These are phyloP conservation scores for Tyto alba DNA, from an alignment of 2,113 vertebrate species.

Conservation along the genomic window DNA sequence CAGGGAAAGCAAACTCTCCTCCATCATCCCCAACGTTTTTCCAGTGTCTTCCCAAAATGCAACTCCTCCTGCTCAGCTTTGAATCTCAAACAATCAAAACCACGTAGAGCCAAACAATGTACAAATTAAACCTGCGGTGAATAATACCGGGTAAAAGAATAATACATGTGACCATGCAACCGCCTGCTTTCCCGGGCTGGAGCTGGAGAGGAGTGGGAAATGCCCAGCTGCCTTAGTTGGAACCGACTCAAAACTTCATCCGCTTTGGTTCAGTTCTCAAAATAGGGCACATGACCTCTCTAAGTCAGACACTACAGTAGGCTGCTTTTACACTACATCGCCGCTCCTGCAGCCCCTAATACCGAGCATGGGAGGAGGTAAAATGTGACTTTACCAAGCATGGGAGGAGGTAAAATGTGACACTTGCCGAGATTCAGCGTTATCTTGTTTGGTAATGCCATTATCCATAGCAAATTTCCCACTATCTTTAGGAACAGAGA, in stretches of 20 bases:
- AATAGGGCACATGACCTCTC: slow-evolving; percentile 67
- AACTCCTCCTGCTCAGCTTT: neutral
- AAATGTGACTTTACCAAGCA: neutral
- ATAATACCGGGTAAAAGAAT: slow-evolving; percentile 7
- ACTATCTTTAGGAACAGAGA: slow-evolving; percentile 62
- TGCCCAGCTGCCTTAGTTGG: slow-evolving; percentile 70
- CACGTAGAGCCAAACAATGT: neutral
- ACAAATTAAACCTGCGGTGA: neutral
- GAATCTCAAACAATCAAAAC: neutral
- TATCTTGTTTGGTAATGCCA: slow-evolving; percentile 42
- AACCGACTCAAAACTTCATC: slow-evolving; percentile 67
- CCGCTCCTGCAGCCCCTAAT: neutral
- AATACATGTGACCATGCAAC: slow-evolving; percentile 21
- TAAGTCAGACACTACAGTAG: slow-evolving; percentile 51
- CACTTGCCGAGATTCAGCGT: neutral
- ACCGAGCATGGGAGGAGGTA: neutral
- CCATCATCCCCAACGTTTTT: neutral
- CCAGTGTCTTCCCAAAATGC: neutral
- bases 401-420: slow-evolving; percentile 22
- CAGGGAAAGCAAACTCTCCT: neutral
- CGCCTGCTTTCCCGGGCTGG: slow-evolving; percentile 10
- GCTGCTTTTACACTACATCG: slow-evolving; percentile 2
- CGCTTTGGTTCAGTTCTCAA: slow-evolving; percentile 67
- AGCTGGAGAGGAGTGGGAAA: slow-evolving; percentile 63
- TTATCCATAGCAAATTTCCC: slow-evolving; percentile 57